Evolutionary conservation across 2,797 vertebrate species (phyloP).

Genomic region (Margarornis squamiger): DNA sequence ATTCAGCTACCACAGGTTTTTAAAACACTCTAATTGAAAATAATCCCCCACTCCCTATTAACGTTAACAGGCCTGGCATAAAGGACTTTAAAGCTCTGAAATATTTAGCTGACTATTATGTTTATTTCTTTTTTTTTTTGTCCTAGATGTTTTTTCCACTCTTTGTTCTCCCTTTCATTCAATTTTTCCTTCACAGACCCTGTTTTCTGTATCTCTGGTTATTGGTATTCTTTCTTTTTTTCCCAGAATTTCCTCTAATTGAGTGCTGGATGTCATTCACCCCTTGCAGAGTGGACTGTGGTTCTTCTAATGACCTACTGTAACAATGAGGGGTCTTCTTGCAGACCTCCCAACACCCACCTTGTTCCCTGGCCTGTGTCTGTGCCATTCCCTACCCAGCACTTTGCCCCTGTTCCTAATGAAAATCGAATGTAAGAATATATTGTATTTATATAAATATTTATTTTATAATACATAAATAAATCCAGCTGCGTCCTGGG

Average conservation of each 20-base stretch:
- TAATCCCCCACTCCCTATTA: fast-evolving
- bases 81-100: neutral
- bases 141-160: fast-evolving
- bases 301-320: neutral
- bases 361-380: neutral
- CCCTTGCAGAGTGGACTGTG: neutral
- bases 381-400: neutral
- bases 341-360: neutral
- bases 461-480: neutral
- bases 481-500: neutral
- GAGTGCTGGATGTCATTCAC: neutral
- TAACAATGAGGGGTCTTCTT: neutral
- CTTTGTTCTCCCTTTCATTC: neutral
- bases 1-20: neutral
- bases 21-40: neutral
- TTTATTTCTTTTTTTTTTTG: neutral
- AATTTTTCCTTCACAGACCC: neutral
- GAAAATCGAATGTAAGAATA: neutral
- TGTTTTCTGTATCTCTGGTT: neutral
- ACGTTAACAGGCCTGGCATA: neutral
- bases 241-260: neutral
- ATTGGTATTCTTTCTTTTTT: neutral
- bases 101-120: neutral
- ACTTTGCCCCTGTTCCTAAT: neutral
- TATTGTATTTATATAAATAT: neutral